Base-by-base conservation (phyloP, 1,140 invertebrate species). In the Triops cancriformis region DNA sequence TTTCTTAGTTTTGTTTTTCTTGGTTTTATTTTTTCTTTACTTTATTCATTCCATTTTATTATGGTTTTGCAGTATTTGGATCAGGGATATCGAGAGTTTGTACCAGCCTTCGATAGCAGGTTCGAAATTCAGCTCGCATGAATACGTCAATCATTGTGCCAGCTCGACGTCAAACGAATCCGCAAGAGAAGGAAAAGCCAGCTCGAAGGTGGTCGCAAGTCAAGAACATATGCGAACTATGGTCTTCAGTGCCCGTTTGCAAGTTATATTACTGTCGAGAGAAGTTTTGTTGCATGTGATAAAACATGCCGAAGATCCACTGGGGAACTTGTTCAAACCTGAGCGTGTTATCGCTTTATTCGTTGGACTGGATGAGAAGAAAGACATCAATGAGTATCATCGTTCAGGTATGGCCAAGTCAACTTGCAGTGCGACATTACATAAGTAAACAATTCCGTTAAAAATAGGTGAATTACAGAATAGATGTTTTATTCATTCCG, bases 81-180 rank as follows among this genome's bases (percentile, higher is more conserved):
- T 73, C 26, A 72, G 77, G 14, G 77, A 78, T 43, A 72, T 78
- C 31, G 77, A 78, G 37, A 78, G 42, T n/a, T 37, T 78, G 73
- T 41, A 74, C 10, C 31, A 41, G 18, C 18, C 73, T 41, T 18
- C 27, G 1, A 23, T 14, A 18, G 7, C 0, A 14, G 27, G 12
- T 31, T 74, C 73, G 5, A 14, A 26, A 26, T 31, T 41, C 9
- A 14, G 31, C 12, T 1, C 14, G 23, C 4, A 6, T 41, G 72
- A 73, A 9, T 78, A 78, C 26, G 41, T 41, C 31, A 78, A 78
- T 74, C 64, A 73, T n/a, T 5, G 6, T 12, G 31, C 31, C 14
- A 14, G 18, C 11, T 18, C 43, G 43, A 45, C 5, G 43, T 45
- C 51, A 64, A 23, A 18, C 18, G 51, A 14, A 64, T 64, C 51